Evolutionary conservation across 2,888 invertebrate species (phyloP), one percentile per base, ranked within the genome.

Genomic region (Drosophila anomalata): DNA sequence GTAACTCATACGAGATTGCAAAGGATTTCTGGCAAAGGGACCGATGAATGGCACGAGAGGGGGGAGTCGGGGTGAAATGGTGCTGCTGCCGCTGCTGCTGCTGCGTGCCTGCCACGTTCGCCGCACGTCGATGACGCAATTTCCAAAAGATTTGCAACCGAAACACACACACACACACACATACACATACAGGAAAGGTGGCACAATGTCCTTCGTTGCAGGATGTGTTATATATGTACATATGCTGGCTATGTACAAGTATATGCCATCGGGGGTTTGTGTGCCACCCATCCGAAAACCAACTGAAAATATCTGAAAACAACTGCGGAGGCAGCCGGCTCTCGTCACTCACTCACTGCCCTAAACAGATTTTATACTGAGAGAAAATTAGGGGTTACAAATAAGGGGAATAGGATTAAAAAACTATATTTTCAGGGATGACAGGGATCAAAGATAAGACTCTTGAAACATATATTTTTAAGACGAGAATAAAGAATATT

Each of bases 41-140:
- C 42, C 22, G 22, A 20, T 22, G 60, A 22, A 31, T 29, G 54
- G 48, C 24, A 29, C 29, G 9, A 9, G 14, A 20, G 14, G 53
- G 41, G 52, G 6, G 22, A n/a, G 7, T 17, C 24, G 46, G 51
- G 33, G 33, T 33, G 67, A 44, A 54, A 36, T 62, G 44, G 51
- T 68, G 65, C 68, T 67, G 76, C 76, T 69, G 66, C 68, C 66
- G 76, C 77, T 87, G 83, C 79, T 69, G 66, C 68, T 67, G 76
- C 77, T 87, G 83, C 79, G 89, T 86, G 88, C 74, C 87, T 56
- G 89, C 77, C 88, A 88, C 88, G 89, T 78, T 84, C 89, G 60
- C 61, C 58, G 50, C 73, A 55, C 53, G 86, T 66, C 70, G 79
- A 79, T 87, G 88, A 88, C 84, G 84, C 84, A 88, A 88, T 78